Percentiles rank a stretch among this genome's conserved stretches.
Conservation (phyloP, 2,113 vertebrate genomes). For the Corydoras maculifer region DNA sequence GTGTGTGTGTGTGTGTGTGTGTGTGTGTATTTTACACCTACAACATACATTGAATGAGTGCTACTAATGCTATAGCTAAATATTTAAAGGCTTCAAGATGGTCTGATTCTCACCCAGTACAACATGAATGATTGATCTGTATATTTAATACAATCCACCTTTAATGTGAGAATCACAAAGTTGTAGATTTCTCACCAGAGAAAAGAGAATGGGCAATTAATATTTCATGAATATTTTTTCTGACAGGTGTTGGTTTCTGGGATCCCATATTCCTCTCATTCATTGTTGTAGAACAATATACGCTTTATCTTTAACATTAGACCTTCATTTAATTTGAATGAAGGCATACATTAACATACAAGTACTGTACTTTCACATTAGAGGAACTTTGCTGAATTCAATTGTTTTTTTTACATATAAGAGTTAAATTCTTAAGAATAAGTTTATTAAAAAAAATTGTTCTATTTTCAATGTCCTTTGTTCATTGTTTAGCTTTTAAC, state of each 20-base stretch:
- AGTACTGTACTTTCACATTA: no score
- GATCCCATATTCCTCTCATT: neutral
- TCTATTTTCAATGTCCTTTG: no score
- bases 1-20: no score
- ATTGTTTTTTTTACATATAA: no score
- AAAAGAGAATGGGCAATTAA: constrained; percentile 24
- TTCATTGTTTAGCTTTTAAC: no score
- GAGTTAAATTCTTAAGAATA: no score
- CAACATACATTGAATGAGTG: constrained; percentile 5
- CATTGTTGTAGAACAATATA: no score
- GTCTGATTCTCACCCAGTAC: constrained; percentile 9
- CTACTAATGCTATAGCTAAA: neutral
- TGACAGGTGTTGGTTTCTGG: constrained; percentile 5
- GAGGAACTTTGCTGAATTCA: neutral
- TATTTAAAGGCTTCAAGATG: constrained; percentile 5
- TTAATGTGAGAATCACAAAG: constrained; percentile 24
- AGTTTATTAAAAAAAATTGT: no score
- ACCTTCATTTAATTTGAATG: no score
- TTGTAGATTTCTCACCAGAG: constrained; percentile 3
- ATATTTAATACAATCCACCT: constrained; percentile 24
- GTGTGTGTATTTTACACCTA: neutral
- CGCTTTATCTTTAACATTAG: no score
- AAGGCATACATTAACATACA: neutral
- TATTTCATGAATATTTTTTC: constrained; percentile 16
- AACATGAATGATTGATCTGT: constrained; percentile 40